Conservation (phyloP, 2,113 vertebrate species). For the Amblyopsis rosae region DNA sequence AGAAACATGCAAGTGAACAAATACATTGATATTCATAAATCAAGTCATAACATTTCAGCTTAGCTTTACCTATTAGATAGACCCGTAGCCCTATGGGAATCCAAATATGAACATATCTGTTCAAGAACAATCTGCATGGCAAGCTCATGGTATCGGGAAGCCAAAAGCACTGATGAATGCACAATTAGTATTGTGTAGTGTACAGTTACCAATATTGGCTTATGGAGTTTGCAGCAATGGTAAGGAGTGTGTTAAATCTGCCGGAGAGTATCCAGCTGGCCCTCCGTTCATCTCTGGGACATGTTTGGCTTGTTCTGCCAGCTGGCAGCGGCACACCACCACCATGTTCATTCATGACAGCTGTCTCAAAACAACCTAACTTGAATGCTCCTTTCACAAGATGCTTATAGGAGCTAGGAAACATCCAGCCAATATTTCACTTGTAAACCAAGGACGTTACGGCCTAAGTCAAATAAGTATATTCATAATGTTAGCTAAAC, state of each 20-base stretch:
- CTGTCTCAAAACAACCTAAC: conserved; percentile 56
- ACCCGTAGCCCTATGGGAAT: background rate
- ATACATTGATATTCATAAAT: conserved; percentile 16
- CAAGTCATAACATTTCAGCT: conserved; percentile 16
- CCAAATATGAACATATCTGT: conserved; percentile 44
- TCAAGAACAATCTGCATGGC: conserved; percentile 45
- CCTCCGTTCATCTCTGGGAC: conserved; percentile 62
- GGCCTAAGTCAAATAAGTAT: conserved; percentile 56
- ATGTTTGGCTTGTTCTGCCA: conserved; percentile 68
- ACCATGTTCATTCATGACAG: conserved; percentile 72
- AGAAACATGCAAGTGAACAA: too few species aligned
- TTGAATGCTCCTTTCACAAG: conserved; percentile 59
- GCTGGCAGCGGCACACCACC: conserved; percentile 68
- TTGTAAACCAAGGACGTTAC: conserved; percentile 63
- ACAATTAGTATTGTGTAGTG: conserved; percentile 72
- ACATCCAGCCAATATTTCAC: conserved; percentile 37
- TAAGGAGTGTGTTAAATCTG: conserved; percentile 67
- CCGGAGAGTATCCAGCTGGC: conserved; percentile 73
- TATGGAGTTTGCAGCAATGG: conserved; percentile 61
- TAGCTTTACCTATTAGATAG: conserved; percentile 9
- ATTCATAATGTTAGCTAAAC: conserved; percentile 40
- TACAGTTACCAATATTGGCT: conserved; percentile 68
- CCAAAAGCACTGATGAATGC: conserved; percentile 69
- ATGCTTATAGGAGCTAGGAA: conserved; percentile 22
- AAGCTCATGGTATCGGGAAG: conserved; percentile 52